These are phyloP conservation scores for Ridgeia piscesae DNA, from an alignment of 1,140 invertebrate genomes.

Conservation along the genomic window DNA sequence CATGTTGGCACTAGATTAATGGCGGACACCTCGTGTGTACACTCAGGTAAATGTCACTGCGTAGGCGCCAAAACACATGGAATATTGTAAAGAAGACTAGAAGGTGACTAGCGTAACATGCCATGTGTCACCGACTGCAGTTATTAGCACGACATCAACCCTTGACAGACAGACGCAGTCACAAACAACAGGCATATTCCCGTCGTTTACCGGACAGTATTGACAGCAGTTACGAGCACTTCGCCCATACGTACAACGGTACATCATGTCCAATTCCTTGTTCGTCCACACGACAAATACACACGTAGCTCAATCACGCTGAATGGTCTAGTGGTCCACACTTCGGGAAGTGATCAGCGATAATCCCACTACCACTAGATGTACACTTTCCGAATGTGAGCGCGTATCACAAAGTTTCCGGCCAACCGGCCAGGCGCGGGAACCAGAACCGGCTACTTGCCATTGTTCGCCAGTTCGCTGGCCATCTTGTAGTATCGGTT, in stretches of 20 bases:
- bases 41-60: background rate
- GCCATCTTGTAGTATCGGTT: constrained; percentile 35
- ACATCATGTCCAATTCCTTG: background rate
- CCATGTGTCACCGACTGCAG: background rate
- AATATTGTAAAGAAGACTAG: background rate
- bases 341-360: background rate
- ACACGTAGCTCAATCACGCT: background rate
- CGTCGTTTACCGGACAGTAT: background rate
- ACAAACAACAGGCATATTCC: background rate
- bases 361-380: background rate
- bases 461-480: constrained; percentile 31
- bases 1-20: background rate
- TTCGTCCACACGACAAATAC: background rate
- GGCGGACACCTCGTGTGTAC: background rate
- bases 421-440: too few relatives aligned
- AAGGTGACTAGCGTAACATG: background rate
- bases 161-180: too few relatives aligned
- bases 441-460: constrained; percentile 29
- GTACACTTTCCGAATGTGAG: background rate
- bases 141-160: background rate
- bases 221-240: background rate
- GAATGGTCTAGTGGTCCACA: background rate
- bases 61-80: background rate
- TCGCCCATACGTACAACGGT: background rate
- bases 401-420: background rate